Conservation (phyloP, 1,140 invertebrate species). For the Brachionus manjavacas region DNA sequence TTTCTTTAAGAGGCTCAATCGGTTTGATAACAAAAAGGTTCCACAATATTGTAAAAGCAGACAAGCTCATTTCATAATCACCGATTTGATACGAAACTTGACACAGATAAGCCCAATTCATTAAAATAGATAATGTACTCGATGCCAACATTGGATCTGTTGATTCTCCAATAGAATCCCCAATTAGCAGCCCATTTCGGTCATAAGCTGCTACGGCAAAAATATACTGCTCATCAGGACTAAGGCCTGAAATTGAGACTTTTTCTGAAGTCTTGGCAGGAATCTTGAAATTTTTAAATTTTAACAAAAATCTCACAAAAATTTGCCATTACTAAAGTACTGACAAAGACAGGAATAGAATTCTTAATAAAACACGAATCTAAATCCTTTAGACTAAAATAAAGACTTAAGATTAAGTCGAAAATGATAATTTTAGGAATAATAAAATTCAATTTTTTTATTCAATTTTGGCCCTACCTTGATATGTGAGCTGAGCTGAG, state of each 20-base stretch:
- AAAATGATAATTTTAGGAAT: too few species aligned
- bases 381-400: too few species aligned
- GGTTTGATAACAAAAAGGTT: slow-evolving; percentile 51
- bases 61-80: slow-evolving; percentile 48
- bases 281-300: too few species aligned
- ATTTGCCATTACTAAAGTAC: too few species aligned
- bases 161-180: slow-evolving; percentile 53
- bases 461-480: too few species aligned
- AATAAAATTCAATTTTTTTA: too few species aligned
- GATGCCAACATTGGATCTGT: slow-evolving; percentile 54
- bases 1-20: slow-evolving; percentile 47
- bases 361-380: too few species aligned
- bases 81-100: slow-evolving; percentile 56
- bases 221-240: slow-evolving; percentile 52
- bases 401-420: too few species aligned
- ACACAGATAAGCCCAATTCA: slow-evolving; percentile 53
- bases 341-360: too few species aligned
- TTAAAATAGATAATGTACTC: slow-evolving; percentile 52
- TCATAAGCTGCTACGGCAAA: slow-evolving; percentile 57
- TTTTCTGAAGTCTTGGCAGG: neutral
- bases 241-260: slow-evolving; percentile 48
- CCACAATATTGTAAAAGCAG: slow-evolving; percentile 53
- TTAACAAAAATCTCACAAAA: too few species aligned
- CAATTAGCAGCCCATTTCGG: slow-evolving; percentile 53
- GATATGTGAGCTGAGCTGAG: too few species aligned